Evolutionary conservation across 2,888 invertebrate species (phyloP), one percentile per base, ranked within the genome.

Genomic region (Amorpha juglandis): DNA sequence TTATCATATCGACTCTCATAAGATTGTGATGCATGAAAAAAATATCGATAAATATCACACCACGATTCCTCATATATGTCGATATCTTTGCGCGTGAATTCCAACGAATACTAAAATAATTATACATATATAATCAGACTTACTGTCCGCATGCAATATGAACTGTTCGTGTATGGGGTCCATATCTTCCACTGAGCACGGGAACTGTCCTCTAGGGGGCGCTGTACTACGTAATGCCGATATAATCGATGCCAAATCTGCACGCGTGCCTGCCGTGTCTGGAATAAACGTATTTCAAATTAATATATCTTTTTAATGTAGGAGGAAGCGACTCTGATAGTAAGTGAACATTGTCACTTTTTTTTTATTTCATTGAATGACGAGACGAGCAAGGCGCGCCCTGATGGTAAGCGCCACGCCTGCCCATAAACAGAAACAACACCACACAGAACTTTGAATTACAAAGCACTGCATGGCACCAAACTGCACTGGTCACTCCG

Each of bases 101-200:
- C 11, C 11, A 9, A 51, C 0, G 0, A 6, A 50, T 8, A 19
- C 16, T 19, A 8, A 19, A 7, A 11, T 50, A 19, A 9, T 51
- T 51, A 51, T 51, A 38, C n/a, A 14, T 48, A 12, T 14, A 66
- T 9, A 48, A 14, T 47, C 33, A 14, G n/a, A 84, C 92, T 86
- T 63, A 94, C 94, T 90, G 62, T 95, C 94, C 63, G 95, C 95
- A 84, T 98, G 98, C 69, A 96, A 93, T 42, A 98, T 84, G 80
- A 98, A 97, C 85, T 97, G 97, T 74, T 98, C 96, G 21, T 97
- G 96, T 55, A 98, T 95, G 2, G 97, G 96, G 74, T 96, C 95
- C 82, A 95, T 94, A 81, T 98, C 98, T 2, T 92, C 94, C 0
- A 92, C 79, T 14, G 95, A 90, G 48, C 96, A 95, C 0, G 98